phyloP scores from a whole-genome alignment of 2,113 vertebrate species.

The Ifrita kowaldi region DNA sequence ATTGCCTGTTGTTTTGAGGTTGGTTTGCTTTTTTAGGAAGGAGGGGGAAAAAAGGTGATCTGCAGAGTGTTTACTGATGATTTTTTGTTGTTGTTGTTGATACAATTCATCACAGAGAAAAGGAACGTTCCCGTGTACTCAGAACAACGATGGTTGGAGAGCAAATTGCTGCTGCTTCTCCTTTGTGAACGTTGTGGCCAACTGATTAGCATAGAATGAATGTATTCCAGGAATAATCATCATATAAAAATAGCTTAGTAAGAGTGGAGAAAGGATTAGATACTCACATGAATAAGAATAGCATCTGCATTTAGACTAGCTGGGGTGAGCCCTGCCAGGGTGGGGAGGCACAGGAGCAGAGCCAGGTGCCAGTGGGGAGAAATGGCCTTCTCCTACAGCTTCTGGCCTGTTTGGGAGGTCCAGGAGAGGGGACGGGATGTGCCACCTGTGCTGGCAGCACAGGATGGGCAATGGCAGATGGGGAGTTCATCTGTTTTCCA shows the following conservation, averaged over 20 bases:
- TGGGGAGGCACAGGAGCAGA: constrained; percentile 37
- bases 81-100: constrained; percentile 33
- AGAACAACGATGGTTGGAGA: constrained; percentile 34
- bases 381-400: not conserved
- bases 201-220: constrained; percentile 68
- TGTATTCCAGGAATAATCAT: constrained; percentile 70
- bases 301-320: constrained; percentile 54
- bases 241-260: constrained; percentile 73
- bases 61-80: constrained; percentile 30
- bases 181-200: constrained; percentile 52
- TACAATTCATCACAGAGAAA: constrained; percentile 39
- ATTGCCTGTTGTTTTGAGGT: constrained; percentile 11
- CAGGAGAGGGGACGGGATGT: not conserved
- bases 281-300: constrained; percentile 72
- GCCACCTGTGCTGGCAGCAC: not conserved
- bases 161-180: constrained; percentile 62
- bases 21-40: constrained; percentile 36
- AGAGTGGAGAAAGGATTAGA: constrained; percentile 69
- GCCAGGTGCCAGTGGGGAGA: not conserved
- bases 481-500: not conserved
- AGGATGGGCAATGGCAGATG: not conserved
- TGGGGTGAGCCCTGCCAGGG: constrained; percentile 23
- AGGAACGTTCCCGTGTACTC: constrained; percentile 27
- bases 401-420: not conserved
- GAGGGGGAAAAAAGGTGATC: constrained; percentile 42